These are phyloP conservation scores for Numida meleagris DNA, from an alignment of 2,113 vertebrate species.

Conservation along the genomic window DNA sequence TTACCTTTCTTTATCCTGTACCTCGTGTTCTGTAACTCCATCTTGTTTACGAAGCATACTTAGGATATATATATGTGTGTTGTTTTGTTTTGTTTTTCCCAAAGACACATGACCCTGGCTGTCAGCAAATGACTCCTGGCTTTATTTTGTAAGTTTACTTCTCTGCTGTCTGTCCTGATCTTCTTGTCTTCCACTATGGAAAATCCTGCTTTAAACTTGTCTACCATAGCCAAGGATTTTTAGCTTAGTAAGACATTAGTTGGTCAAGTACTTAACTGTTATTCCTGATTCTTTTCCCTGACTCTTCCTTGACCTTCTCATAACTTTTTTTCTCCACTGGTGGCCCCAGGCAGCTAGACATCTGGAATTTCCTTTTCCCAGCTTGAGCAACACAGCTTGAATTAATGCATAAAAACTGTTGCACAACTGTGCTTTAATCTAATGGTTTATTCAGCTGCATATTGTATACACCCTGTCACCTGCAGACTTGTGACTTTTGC, in stretches of 20 bases:
- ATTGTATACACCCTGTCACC: not conserved
- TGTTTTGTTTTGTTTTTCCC: not conserved
- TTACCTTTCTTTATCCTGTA: not conserved
- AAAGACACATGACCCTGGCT: not conserved
- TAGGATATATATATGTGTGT: not conserved
- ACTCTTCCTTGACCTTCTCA: constrained; percentile 68
- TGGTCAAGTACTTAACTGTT: constrained; percentile 4
- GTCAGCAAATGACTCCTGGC: not conserved
- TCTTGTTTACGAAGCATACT: not conserved
- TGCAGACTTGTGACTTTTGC: constrained; percentile 23
- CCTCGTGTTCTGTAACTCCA: not conserved
- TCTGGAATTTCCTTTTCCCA: constrained; percentile 67
- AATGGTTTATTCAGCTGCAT: constrained; percentile 59
- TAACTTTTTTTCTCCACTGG: constrained; percentile 54
- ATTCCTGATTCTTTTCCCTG: constrained; percentile 46
- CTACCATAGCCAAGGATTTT: not conserved
- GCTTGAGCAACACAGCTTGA: constrained; percentile 56
- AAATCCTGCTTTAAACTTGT: constrained; percentile 25
- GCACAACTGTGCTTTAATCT: constrained; percentile 23
- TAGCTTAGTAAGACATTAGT: not conserved
- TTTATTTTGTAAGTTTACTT: not conserved
- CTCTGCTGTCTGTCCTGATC: not conserved
- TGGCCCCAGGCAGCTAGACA: constrained; percentile 56
- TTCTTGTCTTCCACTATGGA: not conserved
- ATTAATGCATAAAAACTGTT: constrained; percentile 21